Evolutionary conservation across 2,888 invertebrate species (phyloP).

Genomic region (Sepiola atlantica): DNA sequence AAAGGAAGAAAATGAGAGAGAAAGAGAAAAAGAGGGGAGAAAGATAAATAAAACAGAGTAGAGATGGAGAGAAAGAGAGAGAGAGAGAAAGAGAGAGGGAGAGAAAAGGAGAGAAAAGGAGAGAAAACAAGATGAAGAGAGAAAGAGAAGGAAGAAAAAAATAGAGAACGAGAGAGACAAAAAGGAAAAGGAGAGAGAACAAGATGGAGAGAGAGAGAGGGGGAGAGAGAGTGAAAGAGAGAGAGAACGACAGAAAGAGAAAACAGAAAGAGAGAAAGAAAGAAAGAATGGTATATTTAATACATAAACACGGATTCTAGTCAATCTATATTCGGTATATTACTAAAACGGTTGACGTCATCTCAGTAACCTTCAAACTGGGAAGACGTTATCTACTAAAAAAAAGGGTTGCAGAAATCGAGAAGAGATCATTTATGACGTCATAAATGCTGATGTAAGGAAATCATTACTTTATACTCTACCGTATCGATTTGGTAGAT

Average conservation of each 20-base stretch:
- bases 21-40: constrained; percentile 35
- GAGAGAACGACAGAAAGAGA: no score
- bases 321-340: no score
- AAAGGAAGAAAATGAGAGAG: constrained; percentile 11
- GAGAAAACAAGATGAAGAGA: not conserved
- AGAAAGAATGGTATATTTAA: not conserved
- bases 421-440: no score
- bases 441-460: no score
- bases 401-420: no score
- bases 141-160: not conserved
- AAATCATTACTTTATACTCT: no score
- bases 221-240: not conserved
- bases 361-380: no score
- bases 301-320: not conserved
- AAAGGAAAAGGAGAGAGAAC: not conserved
- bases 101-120: not conserved
- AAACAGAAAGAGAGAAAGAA: not conserved
- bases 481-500: no score
- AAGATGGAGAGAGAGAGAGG: not conserved
- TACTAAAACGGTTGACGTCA: no score
- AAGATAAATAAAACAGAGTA: not conserved
- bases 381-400: no score
- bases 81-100: not conserved
- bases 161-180: not conserved
- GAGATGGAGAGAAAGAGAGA: no score